These are phyloP conservation scores for Microcebus jonahi DNA, from an alignment of 2,113 vertebrate species.

Conservation along the genomic window DNA sequence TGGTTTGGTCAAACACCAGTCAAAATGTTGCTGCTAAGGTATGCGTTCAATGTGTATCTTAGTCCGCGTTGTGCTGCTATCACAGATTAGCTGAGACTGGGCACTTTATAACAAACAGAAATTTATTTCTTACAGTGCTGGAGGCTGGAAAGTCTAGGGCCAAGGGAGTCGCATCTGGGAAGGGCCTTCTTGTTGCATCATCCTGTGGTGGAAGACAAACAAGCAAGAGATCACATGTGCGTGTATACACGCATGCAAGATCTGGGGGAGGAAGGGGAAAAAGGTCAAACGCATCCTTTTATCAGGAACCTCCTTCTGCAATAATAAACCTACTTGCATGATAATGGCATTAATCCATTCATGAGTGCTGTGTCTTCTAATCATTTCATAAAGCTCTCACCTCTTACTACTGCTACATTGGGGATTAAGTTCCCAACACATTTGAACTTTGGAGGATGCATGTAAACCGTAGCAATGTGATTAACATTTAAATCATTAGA, in stretches of 20 bases:
- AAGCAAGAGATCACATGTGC: not conserved
- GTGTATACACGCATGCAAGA: too few relatives aligned
- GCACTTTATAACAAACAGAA: not conserved
- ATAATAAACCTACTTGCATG: not conserved
- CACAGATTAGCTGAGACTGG: not conserved
- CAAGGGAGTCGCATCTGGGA: not conserved
- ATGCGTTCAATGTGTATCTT: not conserved
- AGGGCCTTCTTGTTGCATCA: not conserved
- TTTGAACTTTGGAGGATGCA: not conserved
- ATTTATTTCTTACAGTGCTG: not conserved
- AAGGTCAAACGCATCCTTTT: not conserved
- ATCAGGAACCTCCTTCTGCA: not conserved
- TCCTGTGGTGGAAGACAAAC: not conserved
- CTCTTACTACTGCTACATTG: not conserved
- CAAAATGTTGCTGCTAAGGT: not conserved
- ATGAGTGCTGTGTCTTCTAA: not conserved
- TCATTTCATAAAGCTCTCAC: not conserved
- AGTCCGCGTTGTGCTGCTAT: not conserved
- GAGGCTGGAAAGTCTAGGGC: not conserved
- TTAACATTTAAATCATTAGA: not conserved
- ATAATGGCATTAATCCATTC: not conserved
- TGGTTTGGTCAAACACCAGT: not conserved
- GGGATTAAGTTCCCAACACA: not conserved
- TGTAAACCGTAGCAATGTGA: not conserved
- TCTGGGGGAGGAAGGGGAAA: too few relatives aligned